These are phyloP conservation scores for Crax fasciolata DNA, from an alignment of 2,797 vertebrate genomes.

Conservation along the genomic window DNA sequence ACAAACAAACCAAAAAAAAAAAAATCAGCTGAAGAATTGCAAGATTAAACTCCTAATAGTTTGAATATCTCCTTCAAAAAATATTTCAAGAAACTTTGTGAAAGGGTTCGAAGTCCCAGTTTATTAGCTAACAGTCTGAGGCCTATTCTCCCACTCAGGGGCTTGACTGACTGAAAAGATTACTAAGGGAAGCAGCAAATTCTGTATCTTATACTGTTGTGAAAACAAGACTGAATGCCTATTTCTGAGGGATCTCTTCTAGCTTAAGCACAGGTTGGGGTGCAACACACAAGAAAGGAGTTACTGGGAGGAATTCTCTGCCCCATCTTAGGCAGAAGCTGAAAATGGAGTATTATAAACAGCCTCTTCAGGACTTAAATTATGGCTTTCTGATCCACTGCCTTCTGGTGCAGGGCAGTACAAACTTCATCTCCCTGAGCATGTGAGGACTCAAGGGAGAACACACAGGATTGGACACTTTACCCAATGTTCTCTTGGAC, in stretches of 20 bases:
- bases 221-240: background rate
- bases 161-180: background rate
- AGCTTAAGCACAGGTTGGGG: background rate
- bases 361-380: background rate
- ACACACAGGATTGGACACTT: background rate
- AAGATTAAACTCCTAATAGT: background rate
- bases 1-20: background rate
- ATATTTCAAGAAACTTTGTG: background rate
- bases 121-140: background rate
- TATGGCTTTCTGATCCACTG: background rate
- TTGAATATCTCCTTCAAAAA: background rate
- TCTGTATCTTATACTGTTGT: background rate
- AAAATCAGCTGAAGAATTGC: background rate
- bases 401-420: background rate
- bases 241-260: background rate
- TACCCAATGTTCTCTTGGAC: background rate
- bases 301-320: conserved; percentile 4
- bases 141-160: background rate
- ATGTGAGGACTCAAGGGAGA: background rate
- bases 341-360: background rate
- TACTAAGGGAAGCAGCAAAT: background rate
- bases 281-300: background rate
- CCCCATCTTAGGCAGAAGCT: background rate
- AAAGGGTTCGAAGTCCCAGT: background rate
- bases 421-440: background rate